A percentile compares a stretch with the other conserved stretches of the same genome.
Conservation (phyloP, 2,888 invertebrate genomes). For the Lamellibrachia columna region DNA sequence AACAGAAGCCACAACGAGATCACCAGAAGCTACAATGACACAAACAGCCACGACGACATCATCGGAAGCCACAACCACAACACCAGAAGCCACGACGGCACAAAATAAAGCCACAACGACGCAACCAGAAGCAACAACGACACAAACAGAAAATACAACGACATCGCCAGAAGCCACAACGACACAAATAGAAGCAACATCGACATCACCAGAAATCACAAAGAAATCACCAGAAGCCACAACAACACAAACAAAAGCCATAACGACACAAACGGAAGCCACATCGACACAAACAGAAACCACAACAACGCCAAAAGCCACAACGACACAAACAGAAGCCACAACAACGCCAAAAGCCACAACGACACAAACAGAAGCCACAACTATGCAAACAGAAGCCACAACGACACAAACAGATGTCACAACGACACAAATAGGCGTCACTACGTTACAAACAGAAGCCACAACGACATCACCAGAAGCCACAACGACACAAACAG, state of each 20-base stretch:
- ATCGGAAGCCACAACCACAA: background rate
- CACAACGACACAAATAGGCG: background rate
- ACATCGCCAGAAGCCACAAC: background rate
- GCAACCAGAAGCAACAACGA: background rate
- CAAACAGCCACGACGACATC: background rate
- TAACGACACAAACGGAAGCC: background rate
- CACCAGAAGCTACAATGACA: background rate
- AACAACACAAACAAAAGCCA: background rate
- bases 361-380: background rate
- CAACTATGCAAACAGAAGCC: background rate
- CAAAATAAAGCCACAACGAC: background rate
- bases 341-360: background rate
- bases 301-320: background rate
- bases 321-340: background rate
- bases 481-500: background rate
- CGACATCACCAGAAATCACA: background rate
- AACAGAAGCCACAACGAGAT: background rate
- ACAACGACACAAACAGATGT: background rate
- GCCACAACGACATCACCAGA: background rate
- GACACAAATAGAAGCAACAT: background rate
- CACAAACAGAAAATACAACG: background rate
- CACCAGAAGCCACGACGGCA: background rate
- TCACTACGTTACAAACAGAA: background rate
- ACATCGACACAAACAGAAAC: background rate
- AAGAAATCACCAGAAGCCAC: background rate